Evolutionary conservation across 2,888 invertebrate species (phyloP).

Genomic region (Encarsia formosa): DNA sequence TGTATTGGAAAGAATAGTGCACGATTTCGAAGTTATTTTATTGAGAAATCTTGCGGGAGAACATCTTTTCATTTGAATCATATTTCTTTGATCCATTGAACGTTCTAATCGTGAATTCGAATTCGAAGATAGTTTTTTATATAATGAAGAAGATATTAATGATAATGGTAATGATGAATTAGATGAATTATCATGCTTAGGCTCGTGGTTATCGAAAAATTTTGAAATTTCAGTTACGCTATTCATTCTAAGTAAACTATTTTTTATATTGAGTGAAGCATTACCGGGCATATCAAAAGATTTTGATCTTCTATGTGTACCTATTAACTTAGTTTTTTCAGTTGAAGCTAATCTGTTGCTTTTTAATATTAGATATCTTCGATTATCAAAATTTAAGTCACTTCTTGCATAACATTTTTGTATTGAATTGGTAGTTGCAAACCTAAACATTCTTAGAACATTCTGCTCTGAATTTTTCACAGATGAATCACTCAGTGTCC

Average conservation of each 20-base stretch:
- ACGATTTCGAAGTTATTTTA: constrained; percentile 1
- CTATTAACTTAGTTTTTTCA: not conserved
- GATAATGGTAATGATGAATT: not conserved
- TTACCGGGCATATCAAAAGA: constrained; percentile 31
- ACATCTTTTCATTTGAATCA: no score
- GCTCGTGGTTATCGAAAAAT: not conserved
- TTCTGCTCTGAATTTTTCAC: constrained; percentile 2
- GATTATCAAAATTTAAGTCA: constrained; percentile 1
- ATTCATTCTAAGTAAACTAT: not conserved
- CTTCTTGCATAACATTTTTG: constrained; percentile 10
- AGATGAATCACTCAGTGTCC: no score
- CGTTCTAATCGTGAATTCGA: not conserved
- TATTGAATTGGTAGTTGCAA: not conserved
- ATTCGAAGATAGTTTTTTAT: no score
- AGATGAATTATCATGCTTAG: not conserved
- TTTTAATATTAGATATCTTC: constrained; percentile 11
- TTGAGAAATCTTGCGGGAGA: not conserved
- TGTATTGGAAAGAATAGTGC: constrained; percentile 32
- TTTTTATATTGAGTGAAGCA: not conserved
- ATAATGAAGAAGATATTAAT: not conserved
- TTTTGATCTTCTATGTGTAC: constrained; percentile 30
- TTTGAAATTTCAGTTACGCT: not conserved
- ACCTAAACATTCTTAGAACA: not conserved
- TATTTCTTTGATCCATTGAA: not conserved
- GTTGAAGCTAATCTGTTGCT: constrained; percentile 12